These are phyloP conservation scores for Rhipidura dahli DNA, from an alignment of 2,113 vertebrate species.

Conservation along the genomic window DNA sequence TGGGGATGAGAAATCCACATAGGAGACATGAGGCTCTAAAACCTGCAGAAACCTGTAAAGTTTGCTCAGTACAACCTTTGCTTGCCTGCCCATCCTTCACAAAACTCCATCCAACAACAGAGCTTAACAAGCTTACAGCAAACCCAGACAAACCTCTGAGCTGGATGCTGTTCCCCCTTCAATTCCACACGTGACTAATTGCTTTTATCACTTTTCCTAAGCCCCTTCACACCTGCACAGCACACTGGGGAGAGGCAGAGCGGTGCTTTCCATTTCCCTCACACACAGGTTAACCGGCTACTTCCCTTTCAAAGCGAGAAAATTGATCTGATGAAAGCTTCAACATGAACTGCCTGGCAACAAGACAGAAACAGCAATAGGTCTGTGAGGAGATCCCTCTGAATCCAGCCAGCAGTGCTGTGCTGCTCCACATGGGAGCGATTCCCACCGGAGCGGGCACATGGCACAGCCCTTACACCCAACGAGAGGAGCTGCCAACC, in stretches of 20 bases:
- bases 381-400: background rate
- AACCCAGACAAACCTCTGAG: background rate
- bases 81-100: background rate
- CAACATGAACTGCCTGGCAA: background rate
- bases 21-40: background rate
- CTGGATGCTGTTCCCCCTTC: background rate
- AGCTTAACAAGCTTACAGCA: background rate
- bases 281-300: background rate
- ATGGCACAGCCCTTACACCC: background rate
- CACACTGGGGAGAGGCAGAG: background rate
- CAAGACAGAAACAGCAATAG: background rate
- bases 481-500: fast-evolving
- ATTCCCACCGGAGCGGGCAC: fast-evolving
- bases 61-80: background rate
- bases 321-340: slow-evolving; percentile 25
- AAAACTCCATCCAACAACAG: background rate
- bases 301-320: background rate
- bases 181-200: background rate
- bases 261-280: background rate
- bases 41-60: background rate
- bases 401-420: background rate
- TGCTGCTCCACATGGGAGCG: background rate
- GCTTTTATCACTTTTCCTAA: background rate
- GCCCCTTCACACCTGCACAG: background rate
- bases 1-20: background rate